These are phyloP conservation scores for Bos javanicus DNA, from an alignment of 2,113 vertebrate species.

Conservation along the genomic window DNA sequence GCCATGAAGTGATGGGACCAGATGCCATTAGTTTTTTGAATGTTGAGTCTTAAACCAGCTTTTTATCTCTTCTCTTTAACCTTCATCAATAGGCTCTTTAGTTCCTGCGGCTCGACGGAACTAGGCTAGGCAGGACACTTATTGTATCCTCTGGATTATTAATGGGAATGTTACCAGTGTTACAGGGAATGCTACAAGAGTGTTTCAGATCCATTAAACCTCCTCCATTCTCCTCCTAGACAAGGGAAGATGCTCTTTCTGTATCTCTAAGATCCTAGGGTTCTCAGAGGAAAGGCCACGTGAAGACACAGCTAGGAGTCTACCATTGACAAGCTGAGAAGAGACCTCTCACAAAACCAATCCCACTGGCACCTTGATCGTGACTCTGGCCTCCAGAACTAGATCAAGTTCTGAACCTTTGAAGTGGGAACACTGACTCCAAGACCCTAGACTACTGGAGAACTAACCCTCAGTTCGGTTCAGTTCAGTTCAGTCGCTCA, in stretches of 20 bases:
- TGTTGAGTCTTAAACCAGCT: background rate
- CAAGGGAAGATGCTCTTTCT: background rate
- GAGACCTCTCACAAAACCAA: background rate
- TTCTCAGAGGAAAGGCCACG: background rate
- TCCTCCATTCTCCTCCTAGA: background rate
- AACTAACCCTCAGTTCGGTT: background rate
- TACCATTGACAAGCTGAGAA: background rate
- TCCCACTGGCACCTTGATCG: background rate
- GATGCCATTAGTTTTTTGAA: background rate
- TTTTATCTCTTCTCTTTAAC: background rate
- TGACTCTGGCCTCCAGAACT: background rate
- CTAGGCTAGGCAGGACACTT: background rate
- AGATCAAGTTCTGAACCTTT: background rate
- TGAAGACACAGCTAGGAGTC: background rate
- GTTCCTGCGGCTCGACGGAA: background rate
- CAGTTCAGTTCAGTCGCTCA: no score
- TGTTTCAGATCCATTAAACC: background rate
- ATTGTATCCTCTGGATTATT: background rate
- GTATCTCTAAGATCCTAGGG: background rate
- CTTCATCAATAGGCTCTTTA: background rate
- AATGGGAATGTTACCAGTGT: rapidly evolving
- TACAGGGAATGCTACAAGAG: background rate
- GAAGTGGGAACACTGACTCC: background rate
- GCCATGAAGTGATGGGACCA: background rate
- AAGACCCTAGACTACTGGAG: background rate